These are phyloP conservation scores for Thomomys bottae DNA, from an alignment of 2,113 vertebrate species.

Conservation along the genomic window DNA sequence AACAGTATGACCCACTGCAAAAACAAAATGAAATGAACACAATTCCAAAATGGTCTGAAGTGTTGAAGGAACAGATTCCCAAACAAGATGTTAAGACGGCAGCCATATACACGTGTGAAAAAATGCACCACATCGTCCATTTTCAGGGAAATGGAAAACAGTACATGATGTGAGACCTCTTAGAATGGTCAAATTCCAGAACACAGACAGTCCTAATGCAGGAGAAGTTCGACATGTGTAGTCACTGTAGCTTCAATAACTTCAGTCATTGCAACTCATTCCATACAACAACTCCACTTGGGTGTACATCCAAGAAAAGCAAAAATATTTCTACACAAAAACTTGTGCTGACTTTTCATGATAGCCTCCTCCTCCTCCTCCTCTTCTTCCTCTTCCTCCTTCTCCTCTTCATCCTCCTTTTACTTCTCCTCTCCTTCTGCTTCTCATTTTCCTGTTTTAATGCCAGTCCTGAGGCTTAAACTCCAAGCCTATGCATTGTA, in stretches of 20 bases:
- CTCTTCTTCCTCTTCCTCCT: too few species aligned
- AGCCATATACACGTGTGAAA: not conserved
- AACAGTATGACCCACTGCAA: too few species aligned
- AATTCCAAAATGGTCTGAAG: too few species aligned
- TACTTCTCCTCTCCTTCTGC: too few species aligned
- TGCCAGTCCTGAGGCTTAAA: too few species aligned
- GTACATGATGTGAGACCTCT: not conserved
- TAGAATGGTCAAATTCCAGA: not conserved
- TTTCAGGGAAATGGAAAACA: not conserved
- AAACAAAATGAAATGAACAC: too few species aligned
- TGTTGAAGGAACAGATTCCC: too few species aligned
- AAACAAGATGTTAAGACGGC: too few species aligned
- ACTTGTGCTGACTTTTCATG: not conserved
- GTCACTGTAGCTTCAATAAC: too few species aligned
- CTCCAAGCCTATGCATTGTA: too few species aligned
- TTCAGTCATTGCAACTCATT: not conserved
- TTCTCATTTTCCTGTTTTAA: too few species aligned
- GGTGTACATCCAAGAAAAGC: not conserved
- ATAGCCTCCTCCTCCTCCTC: not conserved
- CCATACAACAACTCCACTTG: not conserved
- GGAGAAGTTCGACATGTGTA: not conserved
- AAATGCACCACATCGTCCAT: not conserved
- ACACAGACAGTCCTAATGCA: not conserved
- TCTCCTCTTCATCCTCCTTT: too few species aligned
- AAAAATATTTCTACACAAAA: not conserved